Percentiles rank a stretch among this genome's conserved stretches.
These are phyloP conservation scores for Battus philenor DNA, from an alignment of 1,140 invertebrate genomes.

Conservation along the genomic window DNA sequence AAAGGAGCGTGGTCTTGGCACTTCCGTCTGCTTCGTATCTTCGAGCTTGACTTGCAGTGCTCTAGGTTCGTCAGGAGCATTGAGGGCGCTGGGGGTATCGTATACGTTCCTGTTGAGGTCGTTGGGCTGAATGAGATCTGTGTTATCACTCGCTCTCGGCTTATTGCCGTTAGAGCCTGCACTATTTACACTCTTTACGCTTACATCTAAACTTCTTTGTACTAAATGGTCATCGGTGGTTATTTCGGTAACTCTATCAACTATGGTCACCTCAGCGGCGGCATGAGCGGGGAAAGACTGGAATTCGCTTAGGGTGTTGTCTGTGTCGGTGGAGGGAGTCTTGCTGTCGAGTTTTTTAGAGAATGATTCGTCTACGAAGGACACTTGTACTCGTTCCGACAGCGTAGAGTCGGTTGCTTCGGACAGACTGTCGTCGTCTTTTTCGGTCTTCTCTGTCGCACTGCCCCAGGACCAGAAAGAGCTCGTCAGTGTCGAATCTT, in stretches of 20 bases:
- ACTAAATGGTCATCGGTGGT: conserved; percentile 71
- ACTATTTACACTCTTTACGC: conserved; percentile 37
- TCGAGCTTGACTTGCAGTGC: conserved; percentile 26
- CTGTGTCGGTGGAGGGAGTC: conserved; percentile 64
- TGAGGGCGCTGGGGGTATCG: conserved; percentile 20
- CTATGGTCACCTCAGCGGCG: conserved; percentile 17
- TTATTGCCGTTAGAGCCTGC: conserved; percentile 30
- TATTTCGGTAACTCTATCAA: conserved; percentile 51
- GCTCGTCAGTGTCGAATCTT: conserved; percentile 57
- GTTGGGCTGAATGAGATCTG: conserved; percentile 63
- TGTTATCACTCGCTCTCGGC: conserved; percentile 43
- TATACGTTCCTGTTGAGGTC: conserved; percentile 45
- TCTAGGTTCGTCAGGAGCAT: conserved; percentile 26
- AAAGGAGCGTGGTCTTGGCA: conserved; percentile 45
- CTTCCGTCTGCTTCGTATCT: conserved; percentile 19
- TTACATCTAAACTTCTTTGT: conserved; percentile 73
- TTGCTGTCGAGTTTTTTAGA: conserved; percentile 65
- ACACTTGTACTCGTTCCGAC: conserved; percentile 61
- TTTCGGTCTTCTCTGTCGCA: conserved; percentile 45
- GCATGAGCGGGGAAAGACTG: conserved; percentile 37
- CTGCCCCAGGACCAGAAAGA: conserved; percentile 72
- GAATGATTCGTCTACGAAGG: conserved; percentile 63
- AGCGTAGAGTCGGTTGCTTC: conserved; percentile 62
- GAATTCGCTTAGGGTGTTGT: conserved; percentile 65
- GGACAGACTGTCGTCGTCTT: conserved; percentile 52